Evolutionary conservation across 2,888 invertebrate genomes (phyloP).

Genomic region (Drosophila mimetica): DNA sequence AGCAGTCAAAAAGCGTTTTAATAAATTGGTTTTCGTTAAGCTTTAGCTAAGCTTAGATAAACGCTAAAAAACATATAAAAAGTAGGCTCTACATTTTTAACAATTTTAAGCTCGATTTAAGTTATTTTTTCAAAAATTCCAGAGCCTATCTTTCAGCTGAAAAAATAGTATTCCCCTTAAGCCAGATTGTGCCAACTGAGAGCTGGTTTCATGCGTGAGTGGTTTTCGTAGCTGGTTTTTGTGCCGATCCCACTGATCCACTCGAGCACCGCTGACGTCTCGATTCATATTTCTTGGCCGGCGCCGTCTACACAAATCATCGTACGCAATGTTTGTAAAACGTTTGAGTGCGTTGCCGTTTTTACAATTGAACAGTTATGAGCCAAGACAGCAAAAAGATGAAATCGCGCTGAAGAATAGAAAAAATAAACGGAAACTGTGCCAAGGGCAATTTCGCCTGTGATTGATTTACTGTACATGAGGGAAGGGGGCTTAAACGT

Average conservation of each 20-base stretch:
- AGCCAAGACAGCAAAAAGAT: constrained; percentile 32
- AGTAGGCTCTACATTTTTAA: constrained; percentile 3
- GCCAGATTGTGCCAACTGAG: no score
- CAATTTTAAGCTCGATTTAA: not conserved
- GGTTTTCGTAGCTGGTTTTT: constrained; percentile 31
- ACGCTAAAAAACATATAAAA: not conserved
- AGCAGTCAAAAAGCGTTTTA: no score
- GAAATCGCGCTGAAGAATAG: constrained; percentile 16
- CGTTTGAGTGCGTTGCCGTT: constrained; percentile 64
- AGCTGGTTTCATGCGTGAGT: constrained; percentile 65
- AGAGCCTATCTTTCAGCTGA: constrained; percentile 8
- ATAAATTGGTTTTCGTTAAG: not conserved
- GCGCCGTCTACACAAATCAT: constrained; percentile 72
- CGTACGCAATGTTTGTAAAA: constrained; percentile 60
- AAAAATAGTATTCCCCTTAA: not conserved
- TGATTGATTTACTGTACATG: constrained; percentile 79
- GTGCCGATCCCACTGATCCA: constrained; percentile 12
- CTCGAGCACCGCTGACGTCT: constrained; percentile 45
- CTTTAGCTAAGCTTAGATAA: not conserved
- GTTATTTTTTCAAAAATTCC: not conserved
- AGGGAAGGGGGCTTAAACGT: constrained; percentile 48
- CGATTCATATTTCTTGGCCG: constrained; percentile 62
- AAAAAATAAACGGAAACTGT: constrained; percentile 45
- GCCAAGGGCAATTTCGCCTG: constrained; percentile 78
- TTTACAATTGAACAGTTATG: constrained; percentile 36